Conservation (phyloP, 2,888 invertebrate genomes). For the Acanthosoma haemorrhoidale region DNA sequence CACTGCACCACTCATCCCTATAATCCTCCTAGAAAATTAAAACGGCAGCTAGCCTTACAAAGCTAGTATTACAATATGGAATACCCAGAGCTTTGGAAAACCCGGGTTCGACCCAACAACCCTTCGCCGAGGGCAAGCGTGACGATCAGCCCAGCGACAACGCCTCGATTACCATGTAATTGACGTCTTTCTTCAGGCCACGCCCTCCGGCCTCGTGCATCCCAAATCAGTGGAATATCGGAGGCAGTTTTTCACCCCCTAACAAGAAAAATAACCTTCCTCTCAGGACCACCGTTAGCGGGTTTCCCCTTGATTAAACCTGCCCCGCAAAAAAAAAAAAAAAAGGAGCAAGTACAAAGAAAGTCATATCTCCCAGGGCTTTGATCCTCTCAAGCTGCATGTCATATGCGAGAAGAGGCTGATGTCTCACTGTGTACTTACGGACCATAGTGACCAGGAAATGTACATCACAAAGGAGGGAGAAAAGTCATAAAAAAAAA, state of each 20-base stretch:
- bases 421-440: background rate
- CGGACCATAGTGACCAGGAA: background rate
- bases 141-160: background rate
- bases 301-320: conserved; percentile 26
- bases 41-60: too few species aligned
- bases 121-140: conserved; percentile 17
- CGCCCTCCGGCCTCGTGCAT: conserved; percentile 21
- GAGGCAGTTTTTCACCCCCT: background rate
- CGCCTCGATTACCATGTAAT: conserved; percentile 26
- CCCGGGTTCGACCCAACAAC: background rate
- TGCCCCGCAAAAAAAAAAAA: conserved; percentile 11
- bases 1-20: too few species aligned
- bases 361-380: conserved; percentile 18
- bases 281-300: conserved; percentile 16
- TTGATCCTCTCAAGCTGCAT: background rate
- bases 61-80: background rate
- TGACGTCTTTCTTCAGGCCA: conserved; percentile 20
- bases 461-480: background rate
- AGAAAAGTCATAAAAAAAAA: too few species aligned
- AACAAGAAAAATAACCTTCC: conserved; percentile 19
- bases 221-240: conserved; percentile 15
- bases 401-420: background rate
- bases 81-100: background rate
- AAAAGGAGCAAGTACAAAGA: conserved; percentile 6
- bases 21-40: too few species aligned